Evolutionary conservation across 2,797 vertebrate genomes (phyloP), one percentile per base, ranked within the genome.

Genomic region (Eospalax fontanierii): DNA sequence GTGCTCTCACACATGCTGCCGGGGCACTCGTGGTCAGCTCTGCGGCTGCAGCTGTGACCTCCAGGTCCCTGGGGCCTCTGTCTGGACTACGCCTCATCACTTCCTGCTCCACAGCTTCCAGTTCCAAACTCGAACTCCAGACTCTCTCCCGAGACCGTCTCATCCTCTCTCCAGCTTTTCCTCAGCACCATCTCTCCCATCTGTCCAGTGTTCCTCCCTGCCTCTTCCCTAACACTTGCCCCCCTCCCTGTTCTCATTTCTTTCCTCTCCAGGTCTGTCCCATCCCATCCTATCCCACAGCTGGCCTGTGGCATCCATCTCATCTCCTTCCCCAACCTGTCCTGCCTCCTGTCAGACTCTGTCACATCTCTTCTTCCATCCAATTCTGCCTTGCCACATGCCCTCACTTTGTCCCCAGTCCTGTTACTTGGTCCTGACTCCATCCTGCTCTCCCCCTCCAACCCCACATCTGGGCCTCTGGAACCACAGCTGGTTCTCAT

Each of bases 401-500:
- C 91, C 92, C 95, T 95, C 35, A 46, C 30, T 92, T 95, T 95
- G 85, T 95, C 92, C 83, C 87, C 0, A 14, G 87, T 71, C 85
- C 89, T 94, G 85, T 92, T 93, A 83, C 90, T 96, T 30, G 85
- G 90, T 96, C 91, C 93, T 89, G 95, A 95, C 59, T 97, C 92
- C 78, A 94, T 96, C 86, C 96, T 70, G 33, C 84, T 94, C 97
- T 93, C 95, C 86, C 94, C 90, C 93, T 40, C 87, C 84, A 88
- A 87, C 89, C 97, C 91, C 90, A 96, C 91, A 97, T 97, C 97
- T 97, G 97, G 97, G 97, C 97, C 97, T 98, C 97, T 97, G 97
- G 95, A 97, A 96, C 80, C 97, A 97, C 98, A 98, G 98, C 98
- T 98, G 98, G 97, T 98, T 98, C 98, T 98, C 98, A 98, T 98